Percentiles rank a stretch among this genome's conserved stretches.
phyloP scores from a whole-genome alignment of 2,113 vertebrate species.

The Salvator merianae region DNA sequence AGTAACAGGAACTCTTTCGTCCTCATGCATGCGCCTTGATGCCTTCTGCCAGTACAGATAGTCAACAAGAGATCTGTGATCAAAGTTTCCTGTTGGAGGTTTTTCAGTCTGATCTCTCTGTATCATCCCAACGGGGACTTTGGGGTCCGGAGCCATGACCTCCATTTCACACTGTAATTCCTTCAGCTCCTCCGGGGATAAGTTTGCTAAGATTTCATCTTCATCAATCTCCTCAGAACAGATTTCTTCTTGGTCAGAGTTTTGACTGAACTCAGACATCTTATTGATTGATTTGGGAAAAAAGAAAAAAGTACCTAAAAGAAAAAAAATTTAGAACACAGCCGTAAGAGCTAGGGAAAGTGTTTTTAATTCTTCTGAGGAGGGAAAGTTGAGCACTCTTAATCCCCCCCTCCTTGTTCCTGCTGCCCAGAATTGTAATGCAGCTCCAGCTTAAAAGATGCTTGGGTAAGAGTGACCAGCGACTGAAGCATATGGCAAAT shows the following conservation, averaged over 20 bases:
- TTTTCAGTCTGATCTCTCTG: conserved; percentile 95
- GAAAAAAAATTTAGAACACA: conserved; percentile 12
- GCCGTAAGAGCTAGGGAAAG: background rate
- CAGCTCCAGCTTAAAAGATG: conserved; percentile 32
- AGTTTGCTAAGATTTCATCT: conserved; percentile 91
- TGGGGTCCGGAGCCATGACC: conserved; percentile 90
- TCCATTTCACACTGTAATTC: conserved; percentile 96
- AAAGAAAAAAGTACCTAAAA: conserved; percentile 28
- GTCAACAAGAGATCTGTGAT: conserved; percentile 92
- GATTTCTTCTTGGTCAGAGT: conserved; percentile 67
- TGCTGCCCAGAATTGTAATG: conserved; percentile 26
- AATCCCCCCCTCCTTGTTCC: background rate
- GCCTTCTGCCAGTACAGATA: conserved; percentile 95
- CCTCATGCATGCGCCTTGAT: conserved; percentile 90
- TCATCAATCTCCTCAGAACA: conserved; percentile 84
- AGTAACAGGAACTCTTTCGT: conserved; percentile 87
- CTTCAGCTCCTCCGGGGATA: conserved; percentile 91
- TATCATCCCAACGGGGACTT: conserved; percentile 89
- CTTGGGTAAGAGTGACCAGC: conserved; percentile 35
- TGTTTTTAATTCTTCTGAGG: fast-evolving
- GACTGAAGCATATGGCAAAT: conserved; percentile 59
- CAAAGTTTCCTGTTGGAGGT: conserved; percentile 86
- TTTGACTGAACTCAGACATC: conserved; percentile 73
- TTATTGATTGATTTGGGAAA: conserved; percentile 25
- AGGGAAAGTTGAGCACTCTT: too few species aligned